A percentile compares a stretch with the other conserved stretches of the same genome.
Evolutionary conservation across 2,797 vertebrate species (phyloP).

Genomic region (Crenichthys baileyi): DNA sequence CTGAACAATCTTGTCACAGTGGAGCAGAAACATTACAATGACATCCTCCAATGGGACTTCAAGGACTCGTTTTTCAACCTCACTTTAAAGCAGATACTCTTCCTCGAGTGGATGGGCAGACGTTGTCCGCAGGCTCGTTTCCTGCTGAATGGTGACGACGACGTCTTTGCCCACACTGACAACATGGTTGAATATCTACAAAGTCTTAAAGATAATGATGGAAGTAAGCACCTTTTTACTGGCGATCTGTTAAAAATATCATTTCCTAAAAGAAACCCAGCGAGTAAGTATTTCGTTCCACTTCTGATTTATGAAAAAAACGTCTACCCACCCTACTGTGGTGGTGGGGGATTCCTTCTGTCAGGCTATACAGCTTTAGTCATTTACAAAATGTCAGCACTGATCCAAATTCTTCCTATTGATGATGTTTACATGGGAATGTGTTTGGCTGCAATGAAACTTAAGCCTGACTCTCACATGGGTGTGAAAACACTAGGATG

Average conservation of each 20-base stretch:
- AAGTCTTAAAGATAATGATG: slow-evolving; percentile 36
- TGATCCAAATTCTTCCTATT: slow-evolving; percentile 74
- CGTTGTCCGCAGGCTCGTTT: slow-evolving; percentile 77
- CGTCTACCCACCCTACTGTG: slow-evolving; percentile 75
- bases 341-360: slow-evolving; percentile 80
- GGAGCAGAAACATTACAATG: slow-evolving; percentile 73
- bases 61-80: slow-evolving; percentile 87
- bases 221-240: slow-evolving; percentile 74
- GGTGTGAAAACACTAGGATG: slow-evolving; percentile 72
- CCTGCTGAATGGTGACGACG: slow-evolving; percentile 85
- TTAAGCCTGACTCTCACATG: slow-evolving; percentile 71
- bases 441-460: slow-evolving; percentile 75
- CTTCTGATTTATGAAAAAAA: slow-evolving; percentile 59
- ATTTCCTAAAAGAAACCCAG: slow-evolving; percentile 56
- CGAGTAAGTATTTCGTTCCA: slow-evolving; percentile 86
- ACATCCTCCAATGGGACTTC: slow-evolving; percentile 89
- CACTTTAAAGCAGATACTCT: slow-evolving; percentile 87
- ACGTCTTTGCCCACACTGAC: slow-evolving; percentile 84
- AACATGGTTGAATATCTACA: slow-evolving; percentile 79
- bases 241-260: slow-evolving; percentile 73
- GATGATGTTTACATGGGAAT: slow-evolving; percentile 86
- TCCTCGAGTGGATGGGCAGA: slow-evolving; percentile 82
- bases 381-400: slow-evolving; percentile 60
- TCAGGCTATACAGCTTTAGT: slow-evolving; percentile 73
- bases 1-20: slow-evolving; percentile 76